phyloP scores from a whole-genome alignment of 2,113 vertebrate genomes.

The Gymnocephalus cernua region DNA sequence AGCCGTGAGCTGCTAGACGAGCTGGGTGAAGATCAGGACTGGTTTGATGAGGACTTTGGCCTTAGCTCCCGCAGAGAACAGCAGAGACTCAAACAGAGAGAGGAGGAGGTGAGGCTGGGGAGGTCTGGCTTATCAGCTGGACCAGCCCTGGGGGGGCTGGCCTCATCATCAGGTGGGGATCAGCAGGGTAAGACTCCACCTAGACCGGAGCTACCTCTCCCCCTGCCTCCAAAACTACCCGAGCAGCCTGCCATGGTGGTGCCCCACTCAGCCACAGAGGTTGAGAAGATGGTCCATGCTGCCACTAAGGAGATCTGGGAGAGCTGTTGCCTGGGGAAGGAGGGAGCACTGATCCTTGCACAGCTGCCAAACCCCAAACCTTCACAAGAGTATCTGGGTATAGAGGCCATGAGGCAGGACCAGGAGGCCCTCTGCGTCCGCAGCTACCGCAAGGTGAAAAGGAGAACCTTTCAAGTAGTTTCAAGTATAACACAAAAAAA shows the following conservation, averaged over 20 bases:
- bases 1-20: conserved; percentile 90
- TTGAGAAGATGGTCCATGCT: conserved; percentile 89
- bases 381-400: conserved; percentile 79
- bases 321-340: conserved; percentile 84
- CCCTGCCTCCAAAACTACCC: conserved; percentile 82
- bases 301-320: conserved; percentile 93
- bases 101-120: conserved; percentile 61
- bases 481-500: background rate
- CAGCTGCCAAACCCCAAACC: conserved; percentile 73
- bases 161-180: conserved; percentile 52
- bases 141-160: conserved; percentile 43
- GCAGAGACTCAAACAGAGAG: conserved; percentile 85
- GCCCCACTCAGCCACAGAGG: conserved; percentile 89
- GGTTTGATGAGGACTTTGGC: conserved; percentile 99
- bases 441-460: conserved; percentile 91
- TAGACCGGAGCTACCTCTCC: conserved; percentile 83
- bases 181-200: conserved; percentile 81
- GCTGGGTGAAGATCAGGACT: conserved; percentile 95
- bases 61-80: conserved; percentile 90
- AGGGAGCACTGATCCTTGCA: conserved; percentile 76
- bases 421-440: conserved; percentile 85
- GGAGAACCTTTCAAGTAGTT: background rate
- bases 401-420: conserved; percentile 79
- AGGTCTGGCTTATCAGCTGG: conserved; percentile 41
- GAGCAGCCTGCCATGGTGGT: conserved; percentile 90